Conservation (phyloP, 2,113 vertebrate species). For the Cranoglanis bouderius region DNA sequence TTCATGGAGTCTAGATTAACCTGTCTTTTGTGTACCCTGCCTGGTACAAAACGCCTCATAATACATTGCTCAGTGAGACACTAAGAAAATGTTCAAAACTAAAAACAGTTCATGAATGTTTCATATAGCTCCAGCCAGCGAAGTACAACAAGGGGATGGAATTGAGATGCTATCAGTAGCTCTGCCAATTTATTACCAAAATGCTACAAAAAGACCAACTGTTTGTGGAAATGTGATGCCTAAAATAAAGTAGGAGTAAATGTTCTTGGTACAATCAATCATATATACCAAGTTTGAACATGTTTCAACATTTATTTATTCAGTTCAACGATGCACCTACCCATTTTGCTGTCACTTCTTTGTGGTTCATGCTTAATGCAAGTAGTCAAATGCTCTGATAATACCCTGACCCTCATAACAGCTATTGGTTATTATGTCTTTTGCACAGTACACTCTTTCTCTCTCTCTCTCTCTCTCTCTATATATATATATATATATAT, state of each 20-base stretch:
- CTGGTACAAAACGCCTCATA: neutral
- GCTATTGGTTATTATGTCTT: too few species aligned
- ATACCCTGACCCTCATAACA: too few species aligned
- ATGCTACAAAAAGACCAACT: neutral
- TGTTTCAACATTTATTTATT: too few species aligned
- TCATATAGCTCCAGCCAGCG: neutral
- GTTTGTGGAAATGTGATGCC: neutral
- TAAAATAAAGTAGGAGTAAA: neutral
- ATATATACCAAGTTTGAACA: neutral
- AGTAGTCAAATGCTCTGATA: too few species aligned
- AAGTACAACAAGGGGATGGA: constrained; percentile 2
- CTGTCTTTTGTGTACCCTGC: neutral
- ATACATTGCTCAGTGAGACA: neutral
- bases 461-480: too few species aligned
- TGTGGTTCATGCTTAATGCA: neutral
- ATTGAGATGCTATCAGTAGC: neutral
- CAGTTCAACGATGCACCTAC: too few species aligned
- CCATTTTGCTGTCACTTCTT: neutral
- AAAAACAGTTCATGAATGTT: neutral
- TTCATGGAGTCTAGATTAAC: neutral
- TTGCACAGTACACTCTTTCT: too few species aligned
- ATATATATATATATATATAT: too few species aligned
- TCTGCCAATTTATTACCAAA: neutral
- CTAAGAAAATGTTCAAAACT: neutral
- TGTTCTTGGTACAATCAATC: neutral